phyloP scores from a whole-genome alignment of 1,140 invertebrate genomes.

The Trichonephila clavata region DNA sequence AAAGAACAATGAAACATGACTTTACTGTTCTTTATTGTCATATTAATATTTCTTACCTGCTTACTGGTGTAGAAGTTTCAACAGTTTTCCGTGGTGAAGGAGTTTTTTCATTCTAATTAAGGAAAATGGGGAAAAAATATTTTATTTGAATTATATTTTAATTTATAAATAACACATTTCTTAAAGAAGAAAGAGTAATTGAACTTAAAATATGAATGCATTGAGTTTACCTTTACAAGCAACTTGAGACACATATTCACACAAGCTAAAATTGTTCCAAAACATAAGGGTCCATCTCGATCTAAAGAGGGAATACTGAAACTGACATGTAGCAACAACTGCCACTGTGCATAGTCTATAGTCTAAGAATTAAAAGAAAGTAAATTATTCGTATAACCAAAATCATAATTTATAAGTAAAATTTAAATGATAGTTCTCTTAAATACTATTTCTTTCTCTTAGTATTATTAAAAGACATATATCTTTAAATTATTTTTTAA shows the following conservation, averaged over 20 bases:
- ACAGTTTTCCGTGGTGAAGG: constrained; percentile 60
- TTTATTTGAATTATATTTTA: background rate
- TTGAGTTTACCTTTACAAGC: constrained; percentile 79
- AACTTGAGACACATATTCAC: constrained; percentile 79
- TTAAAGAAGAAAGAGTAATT: background rate
- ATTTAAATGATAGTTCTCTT: no score
- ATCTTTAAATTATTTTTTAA: no score
- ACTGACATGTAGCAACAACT: constrained; percentile 79
- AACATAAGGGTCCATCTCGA: constrained; percentile 79
- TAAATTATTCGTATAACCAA: no score
- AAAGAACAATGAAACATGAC: no score
- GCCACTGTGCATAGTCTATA: constrained; percentile 79
- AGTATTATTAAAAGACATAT: background rate
- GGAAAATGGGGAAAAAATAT: background rate
- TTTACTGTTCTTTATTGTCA: no score
- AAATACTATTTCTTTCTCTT: no score
- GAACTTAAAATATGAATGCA: background rate
- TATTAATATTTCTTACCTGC: background rate
- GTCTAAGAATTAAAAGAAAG: constrained; percentile 76
- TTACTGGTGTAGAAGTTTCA: constrained; percentile 5
- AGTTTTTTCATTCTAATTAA: constrained; percentile 68
- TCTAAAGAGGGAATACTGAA: constrained; percentile 80
- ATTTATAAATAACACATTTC: background rate
- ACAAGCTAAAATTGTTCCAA: constrained; percentile 80
- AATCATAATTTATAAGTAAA: no score